Base-by-base conservation (phyloP, 2,888 invertebrate species). In the Subacronicta megacephala region DNA sequence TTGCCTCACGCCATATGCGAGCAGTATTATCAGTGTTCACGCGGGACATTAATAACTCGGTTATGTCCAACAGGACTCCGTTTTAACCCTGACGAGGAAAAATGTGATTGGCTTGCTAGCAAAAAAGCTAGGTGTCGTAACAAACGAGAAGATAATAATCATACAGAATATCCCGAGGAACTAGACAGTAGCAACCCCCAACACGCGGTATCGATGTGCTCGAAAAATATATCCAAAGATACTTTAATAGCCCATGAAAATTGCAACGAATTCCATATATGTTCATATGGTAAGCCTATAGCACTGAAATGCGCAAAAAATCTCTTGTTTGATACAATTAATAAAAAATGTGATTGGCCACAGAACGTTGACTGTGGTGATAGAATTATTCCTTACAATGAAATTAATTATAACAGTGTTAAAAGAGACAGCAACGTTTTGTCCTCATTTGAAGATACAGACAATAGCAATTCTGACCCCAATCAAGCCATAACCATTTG, bases 231-330 rank as follows among this genome's bases (percentile, higher is more conserved):
- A 4, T 78, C 82, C 2, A 76, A 82, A 0, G 77, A 80, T 9
- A 31, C 61, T 3, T 55, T 85, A 1, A 50, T 85, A 0, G 79
- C 81, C n/a, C 79, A 85, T 36, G 82, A 85, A 46, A 77, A 79
- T 40, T 86, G 86, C 52, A 78, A 83, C 36, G 64, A 82, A 49
- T 87, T 84, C 59, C 85, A 85, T 53, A 75, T 71, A 18, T 86
- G 86, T 26, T 45, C 38, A 7, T 20, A 62, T 10, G 83, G 85
- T 2, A 45, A 26, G 3, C 80, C 84, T 0, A 70, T 84, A 3
- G 53, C 49, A 0, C 12, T 75, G 0, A 53, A 38, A 6, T 87
- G 87, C 52, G 58, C 65, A 12, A 26, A 3, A 3, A 57, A 43
- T 20, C 75, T 83, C 0, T 15, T 83, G 0, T 88, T 73, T 37